Evolutionary conservation across 2,113 vertebrate species (phyloP).

Genomic region (Scatophagus argus): DNA sequence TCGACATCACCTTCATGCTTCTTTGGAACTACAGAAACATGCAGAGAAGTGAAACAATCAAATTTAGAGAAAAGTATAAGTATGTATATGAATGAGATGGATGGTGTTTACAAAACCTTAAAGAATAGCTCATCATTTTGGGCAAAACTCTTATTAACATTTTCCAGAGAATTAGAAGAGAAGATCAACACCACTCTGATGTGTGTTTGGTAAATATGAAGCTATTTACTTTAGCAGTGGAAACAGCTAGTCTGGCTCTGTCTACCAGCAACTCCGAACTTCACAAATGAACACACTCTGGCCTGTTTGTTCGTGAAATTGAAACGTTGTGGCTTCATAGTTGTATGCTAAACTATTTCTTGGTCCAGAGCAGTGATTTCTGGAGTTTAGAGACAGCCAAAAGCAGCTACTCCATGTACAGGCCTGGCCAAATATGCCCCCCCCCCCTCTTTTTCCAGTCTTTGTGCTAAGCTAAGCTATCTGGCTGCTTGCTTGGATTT

Average conservation of each 20-base stretch:
- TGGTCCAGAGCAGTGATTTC: background rate
- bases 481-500: background rate
- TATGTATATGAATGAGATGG: background rate
- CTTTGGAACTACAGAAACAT: background rate
- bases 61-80: background rate
- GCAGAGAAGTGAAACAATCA: background rate
- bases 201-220: background rate
- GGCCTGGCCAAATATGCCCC: background rate
- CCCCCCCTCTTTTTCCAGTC: background rate
- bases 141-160: no score
- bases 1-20: background rate
- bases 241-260: background rate
- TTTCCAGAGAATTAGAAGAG: no score
- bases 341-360: background rate
- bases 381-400: background rate
- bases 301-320: background rate
- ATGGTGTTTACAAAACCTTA: no score
- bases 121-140: background rate
- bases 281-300: background rate
- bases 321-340: background rate
- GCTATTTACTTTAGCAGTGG: background rate
- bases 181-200: no score
- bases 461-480: constrained; percentile 1
- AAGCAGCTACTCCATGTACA: background rate
- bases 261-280: background rate